Conservation (phyloP, 2,113 vertebrate genomes). For the Electrona antarctica region DNA sequence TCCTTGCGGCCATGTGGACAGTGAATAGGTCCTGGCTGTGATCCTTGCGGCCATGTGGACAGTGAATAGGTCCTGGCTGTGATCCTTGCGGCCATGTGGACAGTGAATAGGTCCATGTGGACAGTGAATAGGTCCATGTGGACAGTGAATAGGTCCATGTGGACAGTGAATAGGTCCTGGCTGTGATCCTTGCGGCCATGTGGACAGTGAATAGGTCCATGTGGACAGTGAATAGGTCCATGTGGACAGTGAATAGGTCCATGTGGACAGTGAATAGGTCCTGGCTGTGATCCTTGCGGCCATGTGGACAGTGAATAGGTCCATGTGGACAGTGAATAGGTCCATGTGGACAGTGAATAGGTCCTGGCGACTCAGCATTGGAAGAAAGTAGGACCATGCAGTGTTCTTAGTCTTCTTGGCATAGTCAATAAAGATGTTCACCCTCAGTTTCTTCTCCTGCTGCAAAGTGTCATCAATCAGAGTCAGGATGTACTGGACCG, state of each 20-base stretch:
- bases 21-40: conserved; percentile 98
- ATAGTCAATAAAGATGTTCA: conserved; percentile 97
- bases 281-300: conserved; percentile 93
- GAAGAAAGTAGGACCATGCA: conserved; percentile 97
- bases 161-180: conserved; percentile 97
- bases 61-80: conserved; percentile 97
- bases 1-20: too few species aligned
- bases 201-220: conserved; percentile 98
- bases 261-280: conserved; percentile 98
- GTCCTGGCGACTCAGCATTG: conserved; percentile 97
- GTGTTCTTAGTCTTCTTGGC: conserved; percentile 97
- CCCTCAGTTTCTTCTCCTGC: conserved; percentile 97
- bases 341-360: conserved; percentile 98
- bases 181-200: too few species aligned
- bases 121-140: conserved; percentile 98
- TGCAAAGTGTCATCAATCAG: conserved; percentile 97
- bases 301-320: conserved; percentile 97
- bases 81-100: too few species aligned
- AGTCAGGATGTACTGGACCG: conserved; percentile 97
- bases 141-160: too few species aligned
- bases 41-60: too few species aligned
- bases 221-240: conserved; percentile 97
- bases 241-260: too few species aligned
- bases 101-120: conserved; percentile 96
- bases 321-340: conserved; percentile 96